A percentile compares a stretch with the other conserved stretches of the same genome.
phyloP scores from a whole-genome alignment of 2,113 vertebrate genomes.

The Microcebus murinus region DNA sequence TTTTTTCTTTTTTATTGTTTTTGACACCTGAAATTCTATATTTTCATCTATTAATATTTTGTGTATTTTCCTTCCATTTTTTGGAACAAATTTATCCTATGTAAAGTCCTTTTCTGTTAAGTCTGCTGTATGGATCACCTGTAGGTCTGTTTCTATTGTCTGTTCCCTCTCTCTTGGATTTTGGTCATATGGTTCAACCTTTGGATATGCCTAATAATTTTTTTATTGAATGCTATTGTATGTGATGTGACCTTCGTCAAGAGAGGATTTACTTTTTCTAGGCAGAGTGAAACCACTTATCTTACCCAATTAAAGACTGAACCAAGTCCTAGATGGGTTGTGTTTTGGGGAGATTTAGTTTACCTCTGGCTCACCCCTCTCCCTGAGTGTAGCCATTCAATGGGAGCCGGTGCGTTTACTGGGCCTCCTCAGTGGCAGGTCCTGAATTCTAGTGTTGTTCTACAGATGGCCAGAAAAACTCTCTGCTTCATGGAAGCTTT shows the following conservation, averaged over 20 bases:
- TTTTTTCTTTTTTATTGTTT: not conserved
- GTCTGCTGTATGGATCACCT: not conserved
- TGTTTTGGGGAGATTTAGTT: not conserved
- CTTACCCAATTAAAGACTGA: conserved; percentile 13
- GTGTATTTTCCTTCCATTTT: not conserved
- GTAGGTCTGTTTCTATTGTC: not conserved
- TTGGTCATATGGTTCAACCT: not conserved
- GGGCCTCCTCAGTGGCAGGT: not conserved
- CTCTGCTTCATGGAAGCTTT: not conserved
- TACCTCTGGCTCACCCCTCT: not conserved
- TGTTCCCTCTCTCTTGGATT: not conserved
- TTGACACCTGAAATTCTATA: not conserved
- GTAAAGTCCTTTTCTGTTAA: not conserved
- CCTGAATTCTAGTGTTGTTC: conserved; percentile 22
- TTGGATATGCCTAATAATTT: not conserved
- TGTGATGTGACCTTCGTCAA: not conserved
- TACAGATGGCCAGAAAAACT: not conserved
- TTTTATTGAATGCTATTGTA: not conserved
- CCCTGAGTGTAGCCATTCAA: not conserved
- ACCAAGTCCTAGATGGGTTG: not conserved
- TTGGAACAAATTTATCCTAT: not conserved
- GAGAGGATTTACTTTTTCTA: not conserved
- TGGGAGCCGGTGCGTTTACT: not conserved
- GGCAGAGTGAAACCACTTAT: not conserved
- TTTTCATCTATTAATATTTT: not conserved